Conservation (phyloP, 2,113 vertebrate genomes). For the Cephalopterus ornatus region DNA sequence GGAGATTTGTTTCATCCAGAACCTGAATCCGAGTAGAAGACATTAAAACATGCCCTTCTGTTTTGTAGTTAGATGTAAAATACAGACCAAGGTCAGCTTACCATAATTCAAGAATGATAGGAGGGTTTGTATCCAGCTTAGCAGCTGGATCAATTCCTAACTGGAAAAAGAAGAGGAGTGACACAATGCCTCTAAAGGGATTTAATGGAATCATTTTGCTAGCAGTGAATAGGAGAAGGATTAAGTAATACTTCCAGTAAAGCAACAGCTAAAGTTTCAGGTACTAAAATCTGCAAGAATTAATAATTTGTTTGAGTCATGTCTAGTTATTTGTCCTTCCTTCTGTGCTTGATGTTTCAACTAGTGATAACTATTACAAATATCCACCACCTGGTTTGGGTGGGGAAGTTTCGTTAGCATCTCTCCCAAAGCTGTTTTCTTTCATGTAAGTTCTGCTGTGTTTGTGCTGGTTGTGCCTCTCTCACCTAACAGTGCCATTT, state of each 20-base stretch:
- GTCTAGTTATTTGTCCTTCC: background rate
- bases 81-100: background rate
- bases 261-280: background rate
- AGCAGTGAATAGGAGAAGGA: background rate
- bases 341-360: background rate
- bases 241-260: background rate
- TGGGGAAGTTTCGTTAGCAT: background rate
- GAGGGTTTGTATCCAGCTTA: background rate
- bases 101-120: background rate
- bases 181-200: background rate
- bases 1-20: background rate
- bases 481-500: background rate
- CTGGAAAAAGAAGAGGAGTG: background rate
- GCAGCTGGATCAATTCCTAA: background rate
- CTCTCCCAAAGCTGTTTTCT: background rate
- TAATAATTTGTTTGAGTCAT: background rate
- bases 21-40: background rate
- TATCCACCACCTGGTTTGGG: background rate
- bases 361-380: background rate
- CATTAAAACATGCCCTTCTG: background rate
- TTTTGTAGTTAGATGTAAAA: background rate
- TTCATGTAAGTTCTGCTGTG: background rate
- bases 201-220: background rate
- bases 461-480: background rate
- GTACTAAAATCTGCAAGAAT: background rate